Evolutionary conservation across 2,797 vertebrate species (phyloP), one percentile per base, ranked within the genome.

Genomic region (Helarctos malayanus): DNA sequence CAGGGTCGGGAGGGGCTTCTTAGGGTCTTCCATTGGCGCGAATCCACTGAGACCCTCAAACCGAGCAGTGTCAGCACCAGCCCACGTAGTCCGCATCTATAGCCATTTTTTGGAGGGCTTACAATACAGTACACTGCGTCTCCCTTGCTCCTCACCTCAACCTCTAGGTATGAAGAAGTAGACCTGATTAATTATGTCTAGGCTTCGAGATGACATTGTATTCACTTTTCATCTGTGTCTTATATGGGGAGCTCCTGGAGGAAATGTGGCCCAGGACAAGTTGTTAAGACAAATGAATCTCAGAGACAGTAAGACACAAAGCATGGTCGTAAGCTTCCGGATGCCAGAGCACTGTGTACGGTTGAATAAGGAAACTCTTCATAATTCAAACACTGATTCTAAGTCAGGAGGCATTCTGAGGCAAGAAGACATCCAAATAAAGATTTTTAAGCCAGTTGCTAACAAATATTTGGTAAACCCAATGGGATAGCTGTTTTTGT

Each of bases 401-500:
- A 97, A 94, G 45, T 82, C 52, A 82, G 73, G 59, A 86, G 79
- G 68, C 84, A 59, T 80, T 93, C 57, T 41, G 45, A 75, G 38
- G 83, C 76, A n/a, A 18, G 7, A 91, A 82, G 35, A 83, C 89
- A 57, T 96, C 54, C 89, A 91, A 41, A 75, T 47, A 81, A 95
- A 85, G n/a, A n/a, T 71, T 95, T 92, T 92, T 56, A 89, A 92
- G 73, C 49, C 35, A 65, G 32, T 89, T 91, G 69, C 68, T 97
- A 69, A 41, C 38, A 97, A 83, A 59, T 92, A 89, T 80, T 91
- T 96, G 73, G 78, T 76, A 90, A 93, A 71, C 13, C 71, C 85
- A 97, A 32, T 80, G 47, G 47, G 23, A 94, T 49, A 73, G 65
- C 35, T 79, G 7, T 75, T 97, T 92, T 93, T 92, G 47, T 96